Base-by-base conservation (phyloP, 2,888 invertebrate species). In the Nesidiocoris tenuis region DNA sequence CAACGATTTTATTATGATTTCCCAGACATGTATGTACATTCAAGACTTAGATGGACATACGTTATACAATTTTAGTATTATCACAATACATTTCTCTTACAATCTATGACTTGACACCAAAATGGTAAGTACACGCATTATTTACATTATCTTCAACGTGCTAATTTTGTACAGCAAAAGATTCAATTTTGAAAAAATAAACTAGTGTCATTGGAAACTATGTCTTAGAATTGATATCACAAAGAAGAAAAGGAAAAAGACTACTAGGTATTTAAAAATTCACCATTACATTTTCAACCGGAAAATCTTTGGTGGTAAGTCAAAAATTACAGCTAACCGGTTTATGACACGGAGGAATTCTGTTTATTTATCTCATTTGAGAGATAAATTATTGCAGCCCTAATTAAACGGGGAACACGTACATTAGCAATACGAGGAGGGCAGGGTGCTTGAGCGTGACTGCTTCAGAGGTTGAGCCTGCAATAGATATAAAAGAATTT, bases 81-180 rank as follows among this genome's bases (percentile, higher is more conserved):
- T 72, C 72, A 72, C 72, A 72, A 72, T 61, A 63, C 16, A 72
- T 72, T 39, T 25, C 21, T 39, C 72, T 72, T 72, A 72, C 1
- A 12, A 61, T n/a, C 72, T 72, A 72, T 72, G 72, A 72, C 72
- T 72, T 72, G 72, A 72, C 55, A 25, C 18, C 61, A 39, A 22
- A 21, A 72, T 39, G 54, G 59, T 72, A 72, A 72, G 63, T 72
- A 72, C 63, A 72, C 55, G 19, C 3, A 39, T 12, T 22, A 72
- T 72, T 55, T 72, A 72, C 72, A 72, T 16, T 12, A 25, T 61
- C 23, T 57, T 39, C 39, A 12, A 39, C 21, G 19, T 23, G 63
- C 72, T 72, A 56, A 54, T 61, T 61, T 63, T 63, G 61, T 72
- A 72, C 72, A 72, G 70, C 72, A 72, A 61, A 72, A 54, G 55